Base-by-base conservation (phyloP, 2,113 vertebrate species). In the Plecturocebus donacophilus region DNA sequence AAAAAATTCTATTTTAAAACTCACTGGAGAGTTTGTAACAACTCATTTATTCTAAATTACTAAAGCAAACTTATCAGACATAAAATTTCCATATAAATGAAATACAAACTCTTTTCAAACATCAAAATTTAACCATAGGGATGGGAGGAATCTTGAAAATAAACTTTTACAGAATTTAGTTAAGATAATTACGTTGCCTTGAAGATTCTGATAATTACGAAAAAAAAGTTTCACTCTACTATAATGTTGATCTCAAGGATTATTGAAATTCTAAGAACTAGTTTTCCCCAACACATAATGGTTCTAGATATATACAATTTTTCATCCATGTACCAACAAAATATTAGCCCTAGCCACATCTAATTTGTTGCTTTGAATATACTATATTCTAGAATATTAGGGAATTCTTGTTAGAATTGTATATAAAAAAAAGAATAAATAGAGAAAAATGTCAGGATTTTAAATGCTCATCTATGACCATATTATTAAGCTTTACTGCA, bases 61-160 rank as follows among this genome's bases (percentile, higher is more conserved):
- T 87, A 92, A 91, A 64, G 21, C 47, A 80, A 84, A 96, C 49
- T 80, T 64, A 87, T 94, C 13, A 94, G 89, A 94, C 90, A 7
- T 35, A 0, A 83, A 94, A 92, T 92, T 93, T 92, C 38, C 49
- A 95, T 42, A 52, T 82, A 79, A 92, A 64, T 87, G 14, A 92
- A 84, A 40, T 66, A 49, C 38, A 82, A 82, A 77, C 12, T 91
- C 38, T 21, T 12, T 71, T 92, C 54, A 80, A 92, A 86, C 11
- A 70, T 12, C 66, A 45, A 61, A 90, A 35, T 84, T 79, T 49
- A 94, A 35, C 12, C 23, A 97, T 6, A 64, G 3, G 56, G 25
- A 83, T 2, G 49, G 14, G 20, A 2, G 1, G 2, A 86, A 71
- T 58, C 76, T 68, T 68, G 25, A 90, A 97, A 91, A 86, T 19